phyloP scores from a whole-genome alignment of 2,113 vertebrate species.

The Chascanopsetta lugubris region DNA sequence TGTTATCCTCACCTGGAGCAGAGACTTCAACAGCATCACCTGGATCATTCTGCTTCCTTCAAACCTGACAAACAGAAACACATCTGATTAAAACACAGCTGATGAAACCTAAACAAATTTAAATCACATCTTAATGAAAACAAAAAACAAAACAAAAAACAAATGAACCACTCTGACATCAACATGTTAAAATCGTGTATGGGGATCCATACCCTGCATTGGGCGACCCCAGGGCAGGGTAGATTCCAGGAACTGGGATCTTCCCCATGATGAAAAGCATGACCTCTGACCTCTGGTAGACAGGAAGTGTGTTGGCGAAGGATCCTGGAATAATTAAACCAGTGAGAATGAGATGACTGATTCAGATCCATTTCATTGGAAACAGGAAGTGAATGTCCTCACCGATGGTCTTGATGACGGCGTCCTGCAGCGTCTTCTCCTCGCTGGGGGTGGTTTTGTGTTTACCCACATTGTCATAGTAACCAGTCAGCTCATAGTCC shows the following conservation, averaged over 20 bases:
- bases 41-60: conserved; percentile 91
- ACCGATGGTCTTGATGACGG: conserved; percentile 91
- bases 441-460: conserved; percentile 79
- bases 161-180: not conserved
- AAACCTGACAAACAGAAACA: conserved; percentile 76
- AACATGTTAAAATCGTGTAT: not conserved
- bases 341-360: not conserved
- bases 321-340: conserved; percentile 77
- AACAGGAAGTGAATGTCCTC: not conserved
- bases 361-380: not conserved
- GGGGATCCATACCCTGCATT: conserved; percentile 79
- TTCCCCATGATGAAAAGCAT: conserved; percentile 97
- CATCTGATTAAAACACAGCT: no score
- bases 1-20: conserved; percentile 84
- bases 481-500: conserved; percentile 89
- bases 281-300: conserved; percentile 93
- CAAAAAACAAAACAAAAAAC: no score
- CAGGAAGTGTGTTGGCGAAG: conserved; percentile 89
- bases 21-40: conserved; percentile 91
- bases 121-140: no score
- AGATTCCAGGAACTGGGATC: conserved; percentile 88
- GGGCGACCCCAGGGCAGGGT: conserved; percentile 83
- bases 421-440: conserved; percentile 89
- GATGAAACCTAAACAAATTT: no score
- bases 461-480: conserved; percentile 77